Conservation (phyloP, 2,888 invertebrate genomes). For the Mythimna impura region DNA sequence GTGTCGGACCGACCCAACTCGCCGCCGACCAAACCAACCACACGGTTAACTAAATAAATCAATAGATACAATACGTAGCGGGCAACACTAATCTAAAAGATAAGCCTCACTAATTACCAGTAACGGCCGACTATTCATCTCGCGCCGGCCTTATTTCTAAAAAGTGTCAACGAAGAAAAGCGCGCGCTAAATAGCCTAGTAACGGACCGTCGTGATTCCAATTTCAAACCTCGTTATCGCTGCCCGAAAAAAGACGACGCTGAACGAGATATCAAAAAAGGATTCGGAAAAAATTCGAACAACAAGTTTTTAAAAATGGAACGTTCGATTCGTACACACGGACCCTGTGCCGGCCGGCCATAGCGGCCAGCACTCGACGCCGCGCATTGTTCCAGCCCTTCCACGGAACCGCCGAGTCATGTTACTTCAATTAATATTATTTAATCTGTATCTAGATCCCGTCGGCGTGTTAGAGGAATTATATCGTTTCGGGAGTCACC, state of each 20-base stretch:
- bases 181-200: conserved; percentile 81
- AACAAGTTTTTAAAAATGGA: conserved; percentile 74
- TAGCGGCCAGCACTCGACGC: conserved; percentile 60
- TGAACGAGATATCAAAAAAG: conserved; percentile 79
- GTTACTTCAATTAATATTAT: conserved; percentile 86
- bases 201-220: conserved; percentile 83
- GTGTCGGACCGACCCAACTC: conserved; percentile 56
- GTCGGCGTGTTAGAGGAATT: conserved; percentile 84
- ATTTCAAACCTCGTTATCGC: conserved; percentile 87
- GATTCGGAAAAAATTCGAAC: conserved; percentile 73
- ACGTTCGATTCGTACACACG: conserved; percentile 65
- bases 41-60: conserved; percentile 64
- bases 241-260: conserved; percentile 72
- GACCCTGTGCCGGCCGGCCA: conserved; percentile 43
- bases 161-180: conserved; percentile 78
- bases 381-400: conserved; percentile 82
- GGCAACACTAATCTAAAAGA: conserved; percentile 78
- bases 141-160: conserved; percentile 72
- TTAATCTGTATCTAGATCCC: conserved; percentile 84
- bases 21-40: conserved; percentile 66
- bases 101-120: conserved; percentile 80
- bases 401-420: conserved; percentile 82
- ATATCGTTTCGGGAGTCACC: conserved; percentile 79
- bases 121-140: conserved; percentile 78
- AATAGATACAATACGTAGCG: conserved; percentile 67